Conservation (phyloP, 1,140 invertebrate species). For the Pachyrhynchus sulphureomaculatus region DNA sequence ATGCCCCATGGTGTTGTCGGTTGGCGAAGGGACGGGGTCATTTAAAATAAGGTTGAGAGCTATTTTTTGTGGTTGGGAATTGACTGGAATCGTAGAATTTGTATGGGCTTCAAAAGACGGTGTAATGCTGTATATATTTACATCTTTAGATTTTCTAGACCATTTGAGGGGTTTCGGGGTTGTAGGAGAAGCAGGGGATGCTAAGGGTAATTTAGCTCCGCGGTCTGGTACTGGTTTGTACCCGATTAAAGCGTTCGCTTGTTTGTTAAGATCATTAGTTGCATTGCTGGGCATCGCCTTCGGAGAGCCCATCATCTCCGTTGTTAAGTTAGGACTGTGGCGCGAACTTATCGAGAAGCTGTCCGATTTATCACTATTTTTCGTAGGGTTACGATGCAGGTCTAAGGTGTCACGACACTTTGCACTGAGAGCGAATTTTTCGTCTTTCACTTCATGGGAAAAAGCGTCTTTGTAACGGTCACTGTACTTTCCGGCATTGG, state of each 20-base stretch:
- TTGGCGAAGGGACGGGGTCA: neutral
- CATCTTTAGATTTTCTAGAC: slow-evolving; percentile 29
- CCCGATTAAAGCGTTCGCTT: slow-evolving; percentile 40
- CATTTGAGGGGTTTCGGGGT: slow-evolving; percentile 23
- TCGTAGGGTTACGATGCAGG: slow-evolving; percentile 25
- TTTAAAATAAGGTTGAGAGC: slow-evolving; percentile 36
- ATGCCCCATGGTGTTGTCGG: slow-evolving; percentile 38
- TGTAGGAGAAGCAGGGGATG: neutral
- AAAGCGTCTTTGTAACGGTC: slow-evolving; percentile 46
- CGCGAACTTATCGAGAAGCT: slow-evolving; percentile 4
- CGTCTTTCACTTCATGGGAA: slow-evolving; percentile 34
- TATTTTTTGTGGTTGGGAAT: slow-evolving; percentile 25
- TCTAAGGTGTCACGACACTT: slow-evolving; percentile 34
- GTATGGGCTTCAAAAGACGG: slow-evolving; percentile 2
- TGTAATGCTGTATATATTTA: slow-evolving; percentile 34
- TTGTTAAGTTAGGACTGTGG: slow-evolving; percentile 23
- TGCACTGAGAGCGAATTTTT: slow-evolving; percentile 33
- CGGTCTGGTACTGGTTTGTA: slow-evolving; percentile 40
- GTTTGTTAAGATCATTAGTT: slow-evolving; percentile 47
- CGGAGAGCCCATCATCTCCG: slow-evolving; percentile 27
- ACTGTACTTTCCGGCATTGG: slow-evolving; percentile 46
- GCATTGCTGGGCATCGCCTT: slow-evolving; percentile 41
- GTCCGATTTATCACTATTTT: slow-evolving; percentile 18
- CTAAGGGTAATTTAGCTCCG: slow-evolving; percentile 8
- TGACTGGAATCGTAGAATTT: slow-evolving; percentile 10